A percentile compares a stretch with the other conserved stretches of the same genome.
phyloP scores from a whole-genome alignment of 2,888 invertebrate genomes.

The Paralinhomoeus sp. region DNA sequence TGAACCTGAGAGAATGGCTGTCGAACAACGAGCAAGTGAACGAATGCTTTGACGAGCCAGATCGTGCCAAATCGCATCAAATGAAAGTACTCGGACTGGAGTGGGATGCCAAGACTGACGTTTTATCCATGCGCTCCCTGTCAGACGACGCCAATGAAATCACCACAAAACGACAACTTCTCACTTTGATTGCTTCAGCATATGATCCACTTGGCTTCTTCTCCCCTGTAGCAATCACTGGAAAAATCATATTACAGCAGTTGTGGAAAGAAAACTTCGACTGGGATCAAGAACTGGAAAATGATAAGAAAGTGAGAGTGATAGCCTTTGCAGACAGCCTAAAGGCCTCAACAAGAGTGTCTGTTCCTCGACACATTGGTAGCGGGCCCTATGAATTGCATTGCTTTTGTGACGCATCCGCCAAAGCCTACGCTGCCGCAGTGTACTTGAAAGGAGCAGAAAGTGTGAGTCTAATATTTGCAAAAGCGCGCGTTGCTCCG shows the following conservation, averaged over 20 bases:
- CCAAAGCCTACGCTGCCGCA: slow-evolving; percentile 7
- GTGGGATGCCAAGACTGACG: neutral
- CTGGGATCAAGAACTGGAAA: slow-evolving; percentile 14
- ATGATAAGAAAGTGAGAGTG: neutral
- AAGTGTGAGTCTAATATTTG: no score
- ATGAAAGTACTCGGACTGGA: no score
- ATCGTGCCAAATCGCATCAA: no score
- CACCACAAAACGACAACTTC: slow-evolving; percentile 13
- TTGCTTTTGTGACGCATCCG: slow-evolving; percentile 9
- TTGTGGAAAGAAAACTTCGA: slow-evolving; percentile 11
- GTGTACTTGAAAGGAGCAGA: slow-evolving; percentile 4
- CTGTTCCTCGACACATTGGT: neutral
- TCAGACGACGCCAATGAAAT: neutral
- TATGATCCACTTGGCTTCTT: slow-evolving; percentile 20
- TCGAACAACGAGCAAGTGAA: no score
- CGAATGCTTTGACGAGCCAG: no score
- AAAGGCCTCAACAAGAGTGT: neutral
- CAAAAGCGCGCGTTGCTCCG: no score
- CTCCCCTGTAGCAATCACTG: slow-evolving; percentile 9
- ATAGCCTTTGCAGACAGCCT: neutral
- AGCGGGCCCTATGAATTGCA: neutral
- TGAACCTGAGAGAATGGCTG: no score
- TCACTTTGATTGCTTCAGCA: slow-evolving; percentile 10
- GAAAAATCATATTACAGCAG: slow-evolving; percentile 14
- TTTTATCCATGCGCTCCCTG: neutral